A percentile compares a stretch with the other conserved stretches of the same genome.
phyloP scores from a whole-genome alignment of 1,140 invertebrate species.

The Cardiocondyla obscurior region DNA sequence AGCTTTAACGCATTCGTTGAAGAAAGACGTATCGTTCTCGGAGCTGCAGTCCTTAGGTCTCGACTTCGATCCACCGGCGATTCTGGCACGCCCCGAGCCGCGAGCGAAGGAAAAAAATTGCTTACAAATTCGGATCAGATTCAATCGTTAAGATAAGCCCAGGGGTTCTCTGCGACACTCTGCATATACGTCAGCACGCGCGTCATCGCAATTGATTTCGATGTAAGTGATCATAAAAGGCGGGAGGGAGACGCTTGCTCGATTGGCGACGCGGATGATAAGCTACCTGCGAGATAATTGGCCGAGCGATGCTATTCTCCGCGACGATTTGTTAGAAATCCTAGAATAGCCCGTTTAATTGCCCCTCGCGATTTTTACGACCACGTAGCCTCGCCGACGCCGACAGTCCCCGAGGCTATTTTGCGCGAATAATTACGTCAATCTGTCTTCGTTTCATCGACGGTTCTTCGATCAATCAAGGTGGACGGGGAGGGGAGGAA shows the following conservation, averaged over 20 bases:
- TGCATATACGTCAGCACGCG: slow-evolving; percentile 21
- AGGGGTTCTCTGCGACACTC: neutral
- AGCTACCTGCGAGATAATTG: slow-evolving; percentile 9
- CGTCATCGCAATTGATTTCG: slow-evolving; percentile 27
- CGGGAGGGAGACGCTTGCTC: neutral
- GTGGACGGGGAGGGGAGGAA: neutral
- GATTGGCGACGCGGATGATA: slow-evolving; percentile 9
- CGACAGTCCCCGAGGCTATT: neutral
- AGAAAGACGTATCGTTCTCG: neutral
- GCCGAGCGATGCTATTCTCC: neutral
- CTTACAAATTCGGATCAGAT: neutral
- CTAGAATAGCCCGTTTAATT: slow-evolving; percentile 7
- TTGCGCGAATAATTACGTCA: slow-evolving; percentile 19
- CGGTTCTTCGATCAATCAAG: neutral
- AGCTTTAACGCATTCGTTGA: neutral
- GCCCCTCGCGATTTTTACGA: neutral
- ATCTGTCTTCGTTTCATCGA: neutral
- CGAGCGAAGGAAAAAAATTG: slow-evolving; percentile 16
- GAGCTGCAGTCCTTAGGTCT: neutral
- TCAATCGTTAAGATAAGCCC: slow-evolving; percentile 2
- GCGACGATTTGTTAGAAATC: slow-evolving; percentile 11
- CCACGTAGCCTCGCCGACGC: neutral
- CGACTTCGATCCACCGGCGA: neutral
- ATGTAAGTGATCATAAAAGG: slow-evolving; percentile 25
- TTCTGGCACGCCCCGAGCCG: neutral